Base-by-base conservation (phyloP, 1,140 invertebrate genomes). In the Varroa destructor region DNA sequence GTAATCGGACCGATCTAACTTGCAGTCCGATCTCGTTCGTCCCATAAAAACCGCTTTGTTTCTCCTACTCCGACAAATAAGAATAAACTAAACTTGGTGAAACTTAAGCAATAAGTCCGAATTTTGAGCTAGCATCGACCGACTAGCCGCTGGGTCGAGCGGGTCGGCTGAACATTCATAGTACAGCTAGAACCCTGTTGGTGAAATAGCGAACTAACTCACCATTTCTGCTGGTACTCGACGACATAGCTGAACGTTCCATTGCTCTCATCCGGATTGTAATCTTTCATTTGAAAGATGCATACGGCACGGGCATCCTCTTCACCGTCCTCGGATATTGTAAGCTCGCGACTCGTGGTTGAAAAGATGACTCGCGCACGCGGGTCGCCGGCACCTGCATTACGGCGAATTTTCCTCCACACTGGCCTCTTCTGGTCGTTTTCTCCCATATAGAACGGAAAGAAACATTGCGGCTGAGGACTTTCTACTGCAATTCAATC, bases 181-280 rank as follows among this genome's bases (percentile, higher is more conserved):
- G 25, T 8, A 51, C 3, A 8, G 46, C 46, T 51, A 3, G 46
- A 51, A 51, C 8, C 46, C 46, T 8, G 4, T 51, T 51, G 46
- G 46, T 5, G 8, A 8, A 5, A 5, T 8, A 5, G 3, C 3
- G 8, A 5, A 51, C 3, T 8, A 51, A 51, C 61, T 67, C 36
- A 67, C 61, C 61, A 67, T 37, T 67, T 67, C 36, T 67, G 61
- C 46, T 67, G 61, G 61, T 67, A 67, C 37, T 67, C 61, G 61
- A 67, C 61, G 12, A 67, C 61, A 37, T 67, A 67, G 61, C 61
- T 67, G 61, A 67, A 67, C 14, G 61, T 67, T 4, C 61, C 61
- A 8, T 67, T 67, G 61, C 14, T 67, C 61, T 67, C 61, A 37
- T 67, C 61, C 12, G 61, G 61, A 8, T 67, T 12, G 46, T 67